phyloP scores from a whole-genome alignment of 1,140 invertebrate genomes.

The Trachymyrmex cornetzi region DNA sequence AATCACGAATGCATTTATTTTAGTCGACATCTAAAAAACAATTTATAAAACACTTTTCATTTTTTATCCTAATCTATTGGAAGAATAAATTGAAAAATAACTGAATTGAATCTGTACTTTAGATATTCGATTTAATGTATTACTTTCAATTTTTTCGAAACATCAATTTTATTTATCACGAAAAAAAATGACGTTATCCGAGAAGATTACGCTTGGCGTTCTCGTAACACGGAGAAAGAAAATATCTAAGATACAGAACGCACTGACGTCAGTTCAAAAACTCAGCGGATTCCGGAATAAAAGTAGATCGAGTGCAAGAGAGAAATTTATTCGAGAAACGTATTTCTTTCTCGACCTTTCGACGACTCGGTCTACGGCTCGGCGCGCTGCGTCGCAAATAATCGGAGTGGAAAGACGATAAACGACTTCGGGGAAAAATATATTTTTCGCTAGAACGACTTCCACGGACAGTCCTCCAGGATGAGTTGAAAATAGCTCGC shows the following conservation, averaged over 20 bases:
- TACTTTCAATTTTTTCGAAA: neutral
- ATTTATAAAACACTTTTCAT: neutral
- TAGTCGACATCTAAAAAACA: neutral
- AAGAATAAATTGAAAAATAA: neutral
- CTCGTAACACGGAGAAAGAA: neutral
- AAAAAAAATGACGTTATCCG: neutral
- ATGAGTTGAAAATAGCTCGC: slow-evolving; percentile 61
- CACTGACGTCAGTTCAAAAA: slow-evolving; percentile 31
- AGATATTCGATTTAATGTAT: neutral
- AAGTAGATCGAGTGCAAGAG: slow-evolving; percentile 21
- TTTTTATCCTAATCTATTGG: neutral
- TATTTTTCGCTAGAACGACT: slow-evolving; percentile 47
- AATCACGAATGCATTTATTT: neutral
- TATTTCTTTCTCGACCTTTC: slow-evolving; percentile 48
- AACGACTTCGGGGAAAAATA: slow-evolving; percentile 67
- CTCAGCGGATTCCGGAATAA: slow-evolving; percentile 11
- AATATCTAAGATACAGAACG: neutral
- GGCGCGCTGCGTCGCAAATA: slow-evolving; percentile 26
- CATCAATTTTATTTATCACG: slow-evolving; percentile 5
- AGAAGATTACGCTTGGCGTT: slow-evolving; percentile 2
- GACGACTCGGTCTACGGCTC: slow-evolving; percentile 3
- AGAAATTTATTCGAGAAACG: slow-evolving; percentile 46
- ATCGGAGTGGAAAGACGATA: slow-evolving; percentile 57
- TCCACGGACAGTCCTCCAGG: slow-evolving; percentile 43
- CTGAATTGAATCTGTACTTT: neutral